These are phyloP conservation scores for Pogonophryne albipinna DNA, from an alignment of 2,797 vertebrate species.

Conservation along the genomic window DNA sequence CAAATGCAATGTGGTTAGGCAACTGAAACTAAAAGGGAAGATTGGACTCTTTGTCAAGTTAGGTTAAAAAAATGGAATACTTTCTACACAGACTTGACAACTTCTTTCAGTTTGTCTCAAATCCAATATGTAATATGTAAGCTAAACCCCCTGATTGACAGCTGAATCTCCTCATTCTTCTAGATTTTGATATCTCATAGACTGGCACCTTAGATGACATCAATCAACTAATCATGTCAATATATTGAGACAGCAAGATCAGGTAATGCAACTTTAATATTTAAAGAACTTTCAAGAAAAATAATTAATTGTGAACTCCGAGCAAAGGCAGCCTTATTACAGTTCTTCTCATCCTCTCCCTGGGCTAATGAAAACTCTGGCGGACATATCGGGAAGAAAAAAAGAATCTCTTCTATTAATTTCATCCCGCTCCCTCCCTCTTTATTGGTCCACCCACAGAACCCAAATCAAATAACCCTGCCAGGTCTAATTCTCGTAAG, in stretches of 20 bases:
- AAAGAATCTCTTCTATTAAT: constrained; percentile 72
- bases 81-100: not conserved
- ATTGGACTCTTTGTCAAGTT: not conserved
- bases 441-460: constrained; percentile 77
- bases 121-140: not conserved
- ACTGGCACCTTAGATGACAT: not conserved
- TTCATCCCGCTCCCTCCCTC: constrained; percentile 66
- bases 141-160: not conserved
- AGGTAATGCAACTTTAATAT: constrained; percentile 11
- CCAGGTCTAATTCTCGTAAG: constrained; percentile 75
- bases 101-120: not conserved
- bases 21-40: not conserved
- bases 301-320: constrained; percentile 31
- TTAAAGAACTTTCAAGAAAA: constrained; percentile 35
- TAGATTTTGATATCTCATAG: not conserved
- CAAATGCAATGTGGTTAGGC: not conserved
- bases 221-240: constrained; percentile 23
- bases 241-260: constrained; percentile 23
- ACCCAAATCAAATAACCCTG: constrained; percentile 81
- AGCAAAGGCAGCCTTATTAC: constrained; percentile 34
- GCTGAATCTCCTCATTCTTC: not conserved
- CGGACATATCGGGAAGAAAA: constrained; percentile 60
- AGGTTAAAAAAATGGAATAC: no score
- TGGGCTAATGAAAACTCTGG: constrained; percentile 71
- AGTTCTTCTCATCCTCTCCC: constrained; percentile 43